Evolutionary conservation across 2,888 invertebrate genomes (phyloP).

Genomic region (Pristionchus arcanus): DNA sequence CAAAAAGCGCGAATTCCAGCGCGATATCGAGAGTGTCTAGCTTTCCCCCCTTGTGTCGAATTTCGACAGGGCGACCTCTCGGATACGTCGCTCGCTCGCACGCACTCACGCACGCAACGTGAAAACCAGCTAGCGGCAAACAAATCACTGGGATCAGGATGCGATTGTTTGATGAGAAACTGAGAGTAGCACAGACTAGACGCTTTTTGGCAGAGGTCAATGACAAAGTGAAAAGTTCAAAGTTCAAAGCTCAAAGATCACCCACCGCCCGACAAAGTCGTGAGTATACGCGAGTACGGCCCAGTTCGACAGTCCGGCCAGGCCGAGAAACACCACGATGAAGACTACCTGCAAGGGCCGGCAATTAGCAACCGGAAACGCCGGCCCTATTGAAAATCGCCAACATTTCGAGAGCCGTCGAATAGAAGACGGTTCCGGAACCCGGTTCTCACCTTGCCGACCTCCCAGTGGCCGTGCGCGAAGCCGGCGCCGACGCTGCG

Average conservation of each 20-base stretch:
- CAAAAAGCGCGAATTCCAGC: not conserved
- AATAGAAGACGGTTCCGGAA: not conserved
- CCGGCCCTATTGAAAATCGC: not conserved
- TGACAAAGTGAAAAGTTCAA: not conserved
- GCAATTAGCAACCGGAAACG: not conserved
- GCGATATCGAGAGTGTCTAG: not conserved
- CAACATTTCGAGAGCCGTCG: not conserved
- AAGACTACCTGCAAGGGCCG: slow-evolving; percentile 59
- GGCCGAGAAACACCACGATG: slow-evolving; percentile 68
- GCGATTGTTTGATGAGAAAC: not conserved
- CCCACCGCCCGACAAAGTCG: slow-evolving; percentile 75
- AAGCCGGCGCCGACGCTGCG: slow-evolving; percentile 8
- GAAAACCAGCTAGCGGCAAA: slow-evolving; percentile 10
- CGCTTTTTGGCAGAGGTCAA: not conserved
- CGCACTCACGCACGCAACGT: not conserved
- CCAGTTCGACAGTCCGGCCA: slow-evolving; percentile 77
- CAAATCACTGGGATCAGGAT: not conserved
- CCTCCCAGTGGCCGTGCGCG: slow-evolving; percentile 31
- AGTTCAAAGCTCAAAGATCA: slow-evolving; percentile 37
- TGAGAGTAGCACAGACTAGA: slow-evolving; percentile 22
- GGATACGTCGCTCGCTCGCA: not conserved
- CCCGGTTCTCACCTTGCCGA: slow-evolving; percentile 30
- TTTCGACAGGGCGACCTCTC: slow-evolving; percentile 1
- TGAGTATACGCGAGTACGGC: slow-evolving; percentile 78
- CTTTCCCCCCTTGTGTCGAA: not conserved